Base-by-base conservation (phyloP, 2,113 vertebrate species). In the Coturnix japonica region DNA sequence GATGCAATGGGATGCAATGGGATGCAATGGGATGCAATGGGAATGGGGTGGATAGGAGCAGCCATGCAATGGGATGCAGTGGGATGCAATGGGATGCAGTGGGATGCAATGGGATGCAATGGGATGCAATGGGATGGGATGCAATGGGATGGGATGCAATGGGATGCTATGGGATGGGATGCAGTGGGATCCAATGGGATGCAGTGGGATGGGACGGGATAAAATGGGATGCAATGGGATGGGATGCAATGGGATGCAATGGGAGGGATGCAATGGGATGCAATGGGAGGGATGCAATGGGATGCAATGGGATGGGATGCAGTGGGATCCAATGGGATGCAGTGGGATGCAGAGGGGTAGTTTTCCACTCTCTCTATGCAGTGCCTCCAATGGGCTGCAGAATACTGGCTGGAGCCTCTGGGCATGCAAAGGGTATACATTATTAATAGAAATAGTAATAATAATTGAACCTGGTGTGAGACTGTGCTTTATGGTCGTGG, bases 91-190 rank as follows among this genome's bases (percentile, higher is more conserved):
- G 43, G 4, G 37, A 30, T 8, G 5, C 11, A 7, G 16, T 2
- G 3, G n/a, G 25, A 6, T 3, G 43, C 5, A 37, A 28, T 8
- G 18, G 13, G 4, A 5, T 0, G 5, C 11, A 7, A 20, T 2
- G 3, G n/a, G 25, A 6, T 3, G 43, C 5, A 37, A 28, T 8
- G 18, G 21, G 5, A 6, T 0, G 5, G 18, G 7, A 15, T 9
- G 11, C 33, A 28, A 37, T 5, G 23, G 9, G 35, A 28, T 8
- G 17, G 16, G 4, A 6, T 0, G 7, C 30, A 11, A 16, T 43
- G 41, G 41, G 15, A 44, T n/a, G n/a, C n/a, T n/a, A n/a, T 46
- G 44, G 18, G 20, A 11, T 39, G 49, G 67, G 43, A 9, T 11
- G 26, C 41, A 26, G n/a, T n/a, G n/a, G n/a, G n/a, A n/a, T n/a